Evolutionary conservation across 2,888 invertebrate genomes (phyloP).

Genomic region (Phymatocera aterrima): DNA sequence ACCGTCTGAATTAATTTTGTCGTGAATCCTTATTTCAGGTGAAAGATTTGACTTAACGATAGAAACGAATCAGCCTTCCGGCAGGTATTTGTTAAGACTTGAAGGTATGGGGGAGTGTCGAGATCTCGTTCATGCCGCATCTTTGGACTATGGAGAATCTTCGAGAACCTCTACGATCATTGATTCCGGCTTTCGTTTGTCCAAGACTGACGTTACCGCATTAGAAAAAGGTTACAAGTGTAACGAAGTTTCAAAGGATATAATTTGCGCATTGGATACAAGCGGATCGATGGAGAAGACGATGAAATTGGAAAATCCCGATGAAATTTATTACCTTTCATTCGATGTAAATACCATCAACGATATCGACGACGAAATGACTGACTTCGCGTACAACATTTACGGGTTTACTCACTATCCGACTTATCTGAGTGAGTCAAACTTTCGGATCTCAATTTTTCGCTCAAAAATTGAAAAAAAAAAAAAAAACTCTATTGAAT

Average conservation of each 20-base stretch:
- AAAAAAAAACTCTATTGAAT: too few species aligned
- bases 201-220: conserved; percentile 39
- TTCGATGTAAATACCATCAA: conserved; percentile 74
- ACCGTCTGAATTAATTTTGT: not conserved
- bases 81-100: conserved; percentile 78
- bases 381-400: conserved; percentile 77
- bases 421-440: conserved; percentile 75
- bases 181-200: conserved; percentile 39
- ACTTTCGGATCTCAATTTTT: too few species aligned
- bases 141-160: conserved; percentile 76
- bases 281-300: conserved; percentile 49
- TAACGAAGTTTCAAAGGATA: conserved; percentile 48
- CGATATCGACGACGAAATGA: conserved; percentile 73
- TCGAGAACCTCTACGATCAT: conserved; percentile 48
- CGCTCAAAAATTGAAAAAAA: too few species aligned
- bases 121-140: conserved; percentile 70
- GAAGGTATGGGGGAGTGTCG: conserved; percentile 77
- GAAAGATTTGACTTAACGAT: conserved; percentile 81
- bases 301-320: conserved; percentile 54
- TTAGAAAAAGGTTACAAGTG: conserved; percentile 56
- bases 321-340: conserved; percentile 74
- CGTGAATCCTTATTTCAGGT: conserved; percentile 73
- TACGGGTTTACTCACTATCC: conserved; percentile 77
- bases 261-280: conserved; percentile 59
- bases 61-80: conserved; percentile 75